A percentile compares a stretch with the other conserved stretches of the same genome.
phyloP scores from a whole-genome alignment of 1,140 invertebrate genomes.

The Cydia pomonella region DNA sequence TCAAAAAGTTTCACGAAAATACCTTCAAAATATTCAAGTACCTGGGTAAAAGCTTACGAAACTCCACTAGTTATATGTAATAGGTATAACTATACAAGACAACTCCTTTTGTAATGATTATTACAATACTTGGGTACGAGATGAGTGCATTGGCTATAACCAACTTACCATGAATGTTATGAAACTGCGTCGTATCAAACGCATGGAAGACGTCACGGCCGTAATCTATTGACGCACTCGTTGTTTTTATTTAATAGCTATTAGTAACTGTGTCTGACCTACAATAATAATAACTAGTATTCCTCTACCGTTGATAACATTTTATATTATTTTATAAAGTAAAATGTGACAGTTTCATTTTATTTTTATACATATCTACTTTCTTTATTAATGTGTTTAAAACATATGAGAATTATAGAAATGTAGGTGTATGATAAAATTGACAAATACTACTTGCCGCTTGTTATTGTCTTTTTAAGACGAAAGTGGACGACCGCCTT shows the following conservation, averaged over 20 bases:
- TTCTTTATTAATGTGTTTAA: no score
- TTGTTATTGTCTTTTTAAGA: no score
- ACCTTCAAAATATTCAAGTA: no score
- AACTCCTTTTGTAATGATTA: neutral
- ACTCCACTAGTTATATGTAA: neutral
- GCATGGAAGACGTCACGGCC: neutral
- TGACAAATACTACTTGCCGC: no score
- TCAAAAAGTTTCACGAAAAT: no score
- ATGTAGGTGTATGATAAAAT: no score
- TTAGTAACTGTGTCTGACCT: constrained; percentile 1
- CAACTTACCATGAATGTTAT: neutral
- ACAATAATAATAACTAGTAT: neutral
- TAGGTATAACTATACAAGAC: neutral
- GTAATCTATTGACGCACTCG: constrained; percentile 19
- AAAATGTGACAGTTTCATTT: no score
- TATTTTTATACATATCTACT: no score
- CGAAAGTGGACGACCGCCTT: no score
- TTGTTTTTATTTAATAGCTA: neutral
- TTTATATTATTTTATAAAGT: no score
- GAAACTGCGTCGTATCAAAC: constrained; percentile 17
- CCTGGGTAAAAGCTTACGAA: no score
- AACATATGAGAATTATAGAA: no score
- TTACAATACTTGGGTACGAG: neutral
- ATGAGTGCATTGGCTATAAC: neutral
- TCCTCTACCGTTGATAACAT: neutral